phyloP scores from a whole-genome alignment of 2,113 vertebrate genomes.

The Bujurquina vittata region DNA sequence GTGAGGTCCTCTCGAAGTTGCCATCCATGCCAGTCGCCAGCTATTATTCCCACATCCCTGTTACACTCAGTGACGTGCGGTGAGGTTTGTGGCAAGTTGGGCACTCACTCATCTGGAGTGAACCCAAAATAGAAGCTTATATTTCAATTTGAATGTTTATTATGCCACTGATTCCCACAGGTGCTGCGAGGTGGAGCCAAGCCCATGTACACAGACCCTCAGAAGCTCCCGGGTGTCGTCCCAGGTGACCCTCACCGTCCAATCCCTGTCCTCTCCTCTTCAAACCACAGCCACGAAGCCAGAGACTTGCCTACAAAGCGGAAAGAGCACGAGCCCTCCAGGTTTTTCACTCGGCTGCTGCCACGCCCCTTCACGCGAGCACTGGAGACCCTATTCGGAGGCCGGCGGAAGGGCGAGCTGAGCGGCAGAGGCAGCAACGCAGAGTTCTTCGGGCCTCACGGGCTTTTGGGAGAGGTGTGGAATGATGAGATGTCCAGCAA shows the following conservation, averaged over 20 bases:
- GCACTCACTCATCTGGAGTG: too few relatives aligned
- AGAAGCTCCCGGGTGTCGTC: slow-evolving; percentile 80
- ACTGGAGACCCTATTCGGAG: slow-evolving; percentile 73
- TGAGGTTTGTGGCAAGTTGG: too few relatives aligned
- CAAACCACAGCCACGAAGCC: slow-evolving; percentile 57
- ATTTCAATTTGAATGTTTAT: too few relatives aligned
- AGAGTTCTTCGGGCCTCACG: slow-evolving; percentile 70
- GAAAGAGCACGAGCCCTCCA: slow-evolving; percentile 35
- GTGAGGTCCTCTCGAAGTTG: too few relatives aligned
- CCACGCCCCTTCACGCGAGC: slow-evolving; percentile 70
- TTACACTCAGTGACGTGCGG: too few relatives aligned
- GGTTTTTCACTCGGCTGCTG: slow-evolving; percentile 72
- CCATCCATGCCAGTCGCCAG: too few relatives aligned
- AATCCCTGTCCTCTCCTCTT: slow-evolving; percentile 80
- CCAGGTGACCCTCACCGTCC: slow-evolving; percentile 79
- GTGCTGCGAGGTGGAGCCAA: slow-evolving; percentile 77
- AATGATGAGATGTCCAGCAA: slow-evolving; percentile 81
- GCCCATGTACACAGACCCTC: slow-evolving; percentile 74
- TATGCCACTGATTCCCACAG: slow-evolving; percentile 33
- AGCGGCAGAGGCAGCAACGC: slow-evolving; percentile 51
- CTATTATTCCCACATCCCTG: too few relatives aligned
- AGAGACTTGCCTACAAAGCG: slow-evolving; percentile 12
- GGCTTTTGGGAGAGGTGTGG: slow-evolving; percentile 75
- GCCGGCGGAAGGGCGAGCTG: slow-evolving; percentile 57
- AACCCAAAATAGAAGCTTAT: too few relatives aligned